Evolutionary conservation across 1,140 invertebrate species (phyloP), one percentile per base, ranked within the genome.

Genomic region (Drosophila cardini): DNA sequence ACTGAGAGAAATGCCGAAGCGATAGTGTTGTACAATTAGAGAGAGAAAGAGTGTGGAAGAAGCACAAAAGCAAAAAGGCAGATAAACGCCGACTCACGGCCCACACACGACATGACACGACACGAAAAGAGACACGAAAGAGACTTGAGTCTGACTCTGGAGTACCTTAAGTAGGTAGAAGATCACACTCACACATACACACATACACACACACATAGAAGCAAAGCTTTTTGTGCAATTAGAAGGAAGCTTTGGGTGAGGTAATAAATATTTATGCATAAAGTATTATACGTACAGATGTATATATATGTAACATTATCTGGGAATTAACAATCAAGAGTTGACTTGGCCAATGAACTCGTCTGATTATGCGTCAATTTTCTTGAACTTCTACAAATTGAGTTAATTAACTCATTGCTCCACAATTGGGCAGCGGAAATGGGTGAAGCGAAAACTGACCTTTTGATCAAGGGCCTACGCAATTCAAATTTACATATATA

Each of bases 341-440:
- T 60, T 38, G 56, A 68, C 42, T 77, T 84, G 84, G 80, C 72
- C 80, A 84, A 56, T 83, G 83, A 89, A 83, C 83, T 55, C 67
- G 73, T 63, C 69, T 69, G 82, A 82, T 77, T 78, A 78, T 65
- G 68, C 43, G 64, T 87, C 77, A 87, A 87, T 89, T 90, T 72
- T 46, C 60, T 80, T 79, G 76, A 87, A 90, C 74, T 72, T 50
- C 42, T 67, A 55, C 72, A 69, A 76, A 71, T 76, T 76, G 70
- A 58, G 61, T 89, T 89, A 69, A 80, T 80, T 65, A 69, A 80
- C 68, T 72, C 68, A 62, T 21, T 43, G 63, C 70, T 48, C 78
- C 8, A 56, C 36, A 60, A 72, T 78, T 71, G 62, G 69, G 73
- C 78, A 61, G 50, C 85, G 84, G 85, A 87, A 87, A 82, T 87